Conservation (phyloP, 2,888 invertebrate species). For the Automeris io region DNA sequence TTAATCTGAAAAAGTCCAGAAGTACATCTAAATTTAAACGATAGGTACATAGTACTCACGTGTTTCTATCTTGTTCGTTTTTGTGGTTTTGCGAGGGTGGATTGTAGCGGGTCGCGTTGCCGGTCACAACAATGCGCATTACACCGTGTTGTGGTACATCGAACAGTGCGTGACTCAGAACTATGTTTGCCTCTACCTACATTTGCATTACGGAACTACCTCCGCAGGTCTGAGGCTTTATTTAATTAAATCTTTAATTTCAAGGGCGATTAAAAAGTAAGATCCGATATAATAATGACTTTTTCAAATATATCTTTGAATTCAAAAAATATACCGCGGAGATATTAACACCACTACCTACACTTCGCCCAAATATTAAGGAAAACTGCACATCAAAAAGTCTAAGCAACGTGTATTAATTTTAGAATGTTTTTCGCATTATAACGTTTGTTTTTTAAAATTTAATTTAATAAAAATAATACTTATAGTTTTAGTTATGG, state of each 20-base stretch:
- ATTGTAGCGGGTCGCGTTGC: constrained; percentile 36
- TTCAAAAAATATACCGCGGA: too few relatives aligned
- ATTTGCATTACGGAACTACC: constrained; percentile 16
- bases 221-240: constrained; percentile 3
- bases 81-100: constrained; percentile 23
- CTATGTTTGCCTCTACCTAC: constrained; percentile 48
- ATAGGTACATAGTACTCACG: constrained; percentile 4
- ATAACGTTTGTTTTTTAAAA: not conserved
- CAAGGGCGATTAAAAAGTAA: constrained; percentile 2
- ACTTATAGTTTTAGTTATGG: too few relatives aligned
- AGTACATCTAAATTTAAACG: too few relatives aligned
- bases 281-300: not conserved
- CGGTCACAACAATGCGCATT: constrained; percentile 19
- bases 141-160: constrained; percentile 21
- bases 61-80: not conserved
- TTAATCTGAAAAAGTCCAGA: not conserved
- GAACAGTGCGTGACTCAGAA: constrained; percentile 50
- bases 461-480: not conserved
- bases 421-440: too few relatives aligned
- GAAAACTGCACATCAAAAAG: too few relatives aligned
- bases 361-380: too few relatives aligned
- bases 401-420: too few relatives aligned
- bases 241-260: constrained; percentile 7
- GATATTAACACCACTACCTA: too few relatives aligned
- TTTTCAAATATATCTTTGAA: too few relatives aligned